Percentiles rank a stretch among this genome's conserved stretches.
Conservation (phyloP, 2,797 vertebrate species). For the Naso thynnoides region DNA sequence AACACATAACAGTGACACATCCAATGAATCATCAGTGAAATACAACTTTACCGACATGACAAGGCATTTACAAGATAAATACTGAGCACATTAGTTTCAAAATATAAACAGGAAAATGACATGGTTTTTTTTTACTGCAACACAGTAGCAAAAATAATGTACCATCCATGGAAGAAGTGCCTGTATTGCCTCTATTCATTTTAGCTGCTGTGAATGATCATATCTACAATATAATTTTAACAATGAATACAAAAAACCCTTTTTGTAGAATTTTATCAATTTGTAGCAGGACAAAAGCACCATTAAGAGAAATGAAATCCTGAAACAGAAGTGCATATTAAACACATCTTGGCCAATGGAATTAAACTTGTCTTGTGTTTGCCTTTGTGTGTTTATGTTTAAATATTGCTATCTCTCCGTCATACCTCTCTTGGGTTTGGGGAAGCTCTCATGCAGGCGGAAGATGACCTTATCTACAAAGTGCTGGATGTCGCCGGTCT, state of each 20-base stretch:
- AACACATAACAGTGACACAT: background rate
- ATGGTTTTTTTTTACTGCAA: too few species aligned
- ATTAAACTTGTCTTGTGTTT: too few species aligned
- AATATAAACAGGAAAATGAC: too few species aligned
- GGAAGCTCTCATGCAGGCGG: conserved; percentile 97
- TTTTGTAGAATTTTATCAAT: background rate
- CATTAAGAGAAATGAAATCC: background rate
- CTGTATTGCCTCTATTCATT: too few species aligned
- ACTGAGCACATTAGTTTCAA: too few species aligned
- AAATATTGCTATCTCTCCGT: background rate
- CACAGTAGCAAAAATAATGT: too few species aligned
- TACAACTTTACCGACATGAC: background rate
- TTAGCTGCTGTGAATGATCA: too few species aligned
- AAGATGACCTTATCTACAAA: conserved; percentile 99
- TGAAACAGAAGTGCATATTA: too few species aligned
- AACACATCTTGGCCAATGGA: too few species aligned
- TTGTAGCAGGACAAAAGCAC: background rate
- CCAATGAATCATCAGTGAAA: background rate
- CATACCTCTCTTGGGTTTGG: conserved; percentile 95
- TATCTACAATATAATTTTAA: too few species aligned
- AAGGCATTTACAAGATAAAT: conserved; percentile 5
- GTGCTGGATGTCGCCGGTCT: conserved; percentile 98
- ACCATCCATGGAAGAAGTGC: too few species aligned
- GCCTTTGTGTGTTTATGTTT: background rate
- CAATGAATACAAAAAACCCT: background rate